Evolutionary conservation across 2,888 invertebrate species (phyloP).

Genomic region (Microctonus aethiopoides): DNA sequence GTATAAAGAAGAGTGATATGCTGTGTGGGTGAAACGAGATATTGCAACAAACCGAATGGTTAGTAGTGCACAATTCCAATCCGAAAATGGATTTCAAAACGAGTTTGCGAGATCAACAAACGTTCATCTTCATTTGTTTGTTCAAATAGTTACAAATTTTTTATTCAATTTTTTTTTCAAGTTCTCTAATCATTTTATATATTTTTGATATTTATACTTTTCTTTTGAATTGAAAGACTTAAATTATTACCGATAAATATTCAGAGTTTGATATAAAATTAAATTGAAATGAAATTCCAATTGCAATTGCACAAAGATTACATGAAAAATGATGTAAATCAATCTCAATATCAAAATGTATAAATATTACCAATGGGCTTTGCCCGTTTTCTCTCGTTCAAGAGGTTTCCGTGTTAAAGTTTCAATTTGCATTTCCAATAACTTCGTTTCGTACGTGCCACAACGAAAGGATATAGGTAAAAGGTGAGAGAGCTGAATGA

Average conservation of each 20-base stretch:
- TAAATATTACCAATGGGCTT: constrained; percentile 18
- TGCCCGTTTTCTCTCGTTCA: constrained; percentile 17
- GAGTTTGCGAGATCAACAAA: background rate
- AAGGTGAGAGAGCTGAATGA: background rate
- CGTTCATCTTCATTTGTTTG: background rate
- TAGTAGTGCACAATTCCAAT: constrained; percentile 15
- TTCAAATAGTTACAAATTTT: background rate
- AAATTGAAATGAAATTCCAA: too few species aligned
- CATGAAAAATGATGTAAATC: constrained; percentile 9
- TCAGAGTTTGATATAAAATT: too few species aligned
- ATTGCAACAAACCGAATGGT: constrained; percentile 32
- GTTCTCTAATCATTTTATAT: too few species aligned
- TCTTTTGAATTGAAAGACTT: too few species aligned
- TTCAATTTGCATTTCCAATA: constrained; percentile 49
- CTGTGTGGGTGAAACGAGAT: constrained; percentile 27
- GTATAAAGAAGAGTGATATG: constrained; percentile 32
- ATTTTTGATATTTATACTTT: background rate
- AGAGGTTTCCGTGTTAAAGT: constrained; percentile 18
- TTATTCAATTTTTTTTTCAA: background rate
- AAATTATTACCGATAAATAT: too few species aligned
- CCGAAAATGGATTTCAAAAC: constrained; percentile 18
- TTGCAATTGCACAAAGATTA: background rate
- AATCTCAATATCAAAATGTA: constrained; percentile 21
- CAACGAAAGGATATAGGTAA: constrained; percentile 9
- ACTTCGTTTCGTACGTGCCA: constrained; percentile 38